phyloP scores from a whole-genome alignment of 2,113 vertebrate species.

The Phylloscopus trochilus region DNA sequence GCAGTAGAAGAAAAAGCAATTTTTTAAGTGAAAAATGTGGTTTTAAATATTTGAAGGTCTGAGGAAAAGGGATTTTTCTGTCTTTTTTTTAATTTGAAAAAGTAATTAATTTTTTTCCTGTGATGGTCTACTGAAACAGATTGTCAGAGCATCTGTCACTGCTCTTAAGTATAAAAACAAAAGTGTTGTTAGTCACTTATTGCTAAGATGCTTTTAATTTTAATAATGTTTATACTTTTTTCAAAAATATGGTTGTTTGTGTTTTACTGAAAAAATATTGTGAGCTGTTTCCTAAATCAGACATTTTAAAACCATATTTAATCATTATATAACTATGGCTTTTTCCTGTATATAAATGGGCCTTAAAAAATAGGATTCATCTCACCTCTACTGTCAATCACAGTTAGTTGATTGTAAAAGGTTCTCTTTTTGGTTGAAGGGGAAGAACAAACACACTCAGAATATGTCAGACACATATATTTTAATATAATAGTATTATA shows the following conservation, averaged over 20 bases:
- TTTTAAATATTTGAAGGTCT: background rate
- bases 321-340: background rate
- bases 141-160: constrained; percentile 25
- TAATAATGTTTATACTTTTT: background rate
- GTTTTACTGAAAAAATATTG: constrained; percentile 3
- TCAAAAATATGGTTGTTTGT: background rate
- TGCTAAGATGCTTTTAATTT: background rate
- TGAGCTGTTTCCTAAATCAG: background rate
- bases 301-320: background rate
- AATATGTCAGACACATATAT: background rate
- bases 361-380: background rate
- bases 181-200: background rate
- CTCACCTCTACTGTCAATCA: background rate
- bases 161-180: background rate
- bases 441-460: background rate
- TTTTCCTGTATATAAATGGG: background rate
- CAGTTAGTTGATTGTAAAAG: background rate
- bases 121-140: constrained; percentile 12
- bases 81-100: background rate
- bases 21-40: background rate
- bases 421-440: background rate
- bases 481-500: too few species aligned
- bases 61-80: background rate
- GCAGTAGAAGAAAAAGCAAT: background rate
- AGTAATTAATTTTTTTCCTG: background rate